Percentiles rank a stretch among this genome's conserved stretches.
phyloP scores from a whole-genome alignment of 2,113 vertebrate genomes.

The Thymallus thymallus region DNA sequence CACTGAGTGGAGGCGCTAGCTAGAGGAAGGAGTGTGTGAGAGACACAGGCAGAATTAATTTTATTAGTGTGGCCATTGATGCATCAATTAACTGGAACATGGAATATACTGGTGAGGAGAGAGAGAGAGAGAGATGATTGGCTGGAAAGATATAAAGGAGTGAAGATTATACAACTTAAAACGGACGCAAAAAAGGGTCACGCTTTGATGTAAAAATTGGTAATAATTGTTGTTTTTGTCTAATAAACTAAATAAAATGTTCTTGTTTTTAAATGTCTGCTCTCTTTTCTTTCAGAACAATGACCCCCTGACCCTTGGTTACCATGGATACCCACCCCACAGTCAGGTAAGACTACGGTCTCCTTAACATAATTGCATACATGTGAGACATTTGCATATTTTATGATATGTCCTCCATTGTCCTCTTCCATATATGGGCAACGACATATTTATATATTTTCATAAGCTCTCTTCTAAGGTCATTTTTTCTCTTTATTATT shows the following conservation, averaged over 20 bases:
- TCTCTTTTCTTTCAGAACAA: slow-evolving; percentile 70
- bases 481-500: too few species aligned
- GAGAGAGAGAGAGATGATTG: background rate
- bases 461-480: too few species aligned
- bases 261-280: slow-evolving; percentile 36
- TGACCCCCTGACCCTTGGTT: slow-evolving; percentile 72
- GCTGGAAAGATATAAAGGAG: background rate
- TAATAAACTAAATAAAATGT: background rate
- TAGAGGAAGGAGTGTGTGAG: slow-evolving; percentile 44
- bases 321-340: slow-evolving; percentile 72
- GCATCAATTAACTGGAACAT: slow-evolving; percentile 45
- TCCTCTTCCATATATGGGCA: background rate
- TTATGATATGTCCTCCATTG: background rate
- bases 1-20: slow-evolving; percentile 14
- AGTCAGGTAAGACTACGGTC: slow-evolving; percentile 67
- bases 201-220: background rate
- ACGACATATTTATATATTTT: slow-evolving; percentile 2
- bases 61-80: slow-evolving; percentile 56
- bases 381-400: background rate
- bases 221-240: background rate
- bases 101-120: slow-evolving; percentile 7
- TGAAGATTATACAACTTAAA: too few species aligned
- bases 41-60: slow-evolving; percentile 61
- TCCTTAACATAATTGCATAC: background rate
- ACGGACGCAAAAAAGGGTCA: background rate